A percentile compares a stretch with the other conserved stretches of the same genome.
phyloP scores from a whole-genome alignment of 2,888 invertebrate genomes.

The Masnerella sp. region DNA sequence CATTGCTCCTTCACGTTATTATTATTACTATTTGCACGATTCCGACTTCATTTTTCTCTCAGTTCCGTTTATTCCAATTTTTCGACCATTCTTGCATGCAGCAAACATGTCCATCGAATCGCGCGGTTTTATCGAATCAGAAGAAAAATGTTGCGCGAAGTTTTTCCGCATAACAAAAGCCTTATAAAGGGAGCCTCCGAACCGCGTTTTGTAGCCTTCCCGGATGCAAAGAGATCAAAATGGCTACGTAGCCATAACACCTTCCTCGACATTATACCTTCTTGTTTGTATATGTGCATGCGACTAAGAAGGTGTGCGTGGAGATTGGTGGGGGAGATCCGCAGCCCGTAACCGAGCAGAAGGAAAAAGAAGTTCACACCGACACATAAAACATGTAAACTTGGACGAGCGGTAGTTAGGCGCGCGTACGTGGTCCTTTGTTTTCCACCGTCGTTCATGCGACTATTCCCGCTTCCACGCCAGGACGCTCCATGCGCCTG shows the following conservation, averaged over 20 bases:
- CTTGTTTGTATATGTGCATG: constrained; percentile 48
- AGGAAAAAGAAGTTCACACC: constrained; percentile 60
- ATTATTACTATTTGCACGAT: too few relatives aligned
- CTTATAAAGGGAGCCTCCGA: constrained; percentile 32
- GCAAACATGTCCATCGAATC: too few relatives aligned
- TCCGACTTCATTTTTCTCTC: too few relatives aligned
- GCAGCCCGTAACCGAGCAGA: constrained; percentile 42
- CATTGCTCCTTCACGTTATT: too few relatives aligned
- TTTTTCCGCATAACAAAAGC: constrained; percentile 29
- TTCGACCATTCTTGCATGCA: too few relatives aligned
- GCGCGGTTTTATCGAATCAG: too few relatives aligned
- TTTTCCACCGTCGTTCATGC: constrained; percentile 53
- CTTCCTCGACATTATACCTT: constrained; percentile 53
- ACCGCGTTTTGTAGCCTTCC: constrained; percentile 55
- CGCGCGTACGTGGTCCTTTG: constrained; percentile 61
- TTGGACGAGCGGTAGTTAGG: constrained; percentile 57
- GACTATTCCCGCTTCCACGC: constrained; percentile 37
- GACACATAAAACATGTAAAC: constrained; percentile 58
- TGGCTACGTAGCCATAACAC: constrained; percentile 53
- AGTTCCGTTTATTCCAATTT: too few relatives aligned
- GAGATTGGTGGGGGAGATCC: constrained; percentile 43
- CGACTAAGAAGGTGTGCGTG: constrained; percentile 26
- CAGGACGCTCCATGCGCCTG: constrained; percentile 28
- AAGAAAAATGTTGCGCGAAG: constrained; percentile 1
- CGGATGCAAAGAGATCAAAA: constrained; percentile 65